Evolutionary conservation across 2,797 vertebrate species (phyloP).

Genomic region (Manis pentadactyla): DNA sequence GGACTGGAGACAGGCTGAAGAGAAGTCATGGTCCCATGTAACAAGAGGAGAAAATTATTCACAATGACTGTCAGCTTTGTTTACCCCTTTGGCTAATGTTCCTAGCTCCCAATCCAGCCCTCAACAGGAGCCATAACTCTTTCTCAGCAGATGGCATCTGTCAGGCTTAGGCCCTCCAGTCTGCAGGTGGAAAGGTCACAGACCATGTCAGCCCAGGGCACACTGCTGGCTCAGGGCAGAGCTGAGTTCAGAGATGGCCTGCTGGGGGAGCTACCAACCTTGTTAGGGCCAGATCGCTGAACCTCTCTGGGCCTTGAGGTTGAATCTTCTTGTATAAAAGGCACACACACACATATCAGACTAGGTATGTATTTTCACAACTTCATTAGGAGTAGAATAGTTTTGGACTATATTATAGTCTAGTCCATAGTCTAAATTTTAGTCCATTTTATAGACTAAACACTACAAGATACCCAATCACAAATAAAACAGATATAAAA

Average conservation of each 20-base stretch:
- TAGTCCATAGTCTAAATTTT: too few relatives aligned
- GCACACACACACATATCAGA: background rate
- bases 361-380: background rate
- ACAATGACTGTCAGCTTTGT: background rate
- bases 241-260: background rate
- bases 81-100: slow-evolving; percentile 41
- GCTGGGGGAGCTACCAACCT: background rate
- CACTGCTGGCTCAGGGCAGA: background rate
- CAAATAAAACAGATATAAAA: background rate
- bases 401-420: too few relatives aligned
- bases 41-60: slow-evolving; percentile 49
- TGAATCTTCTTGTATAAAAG: background rate
- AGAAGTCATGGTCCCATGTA: background rate
- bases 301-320: background rate
- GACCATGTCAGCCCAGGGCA: background rate
- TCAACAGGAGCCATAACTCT: background rate
- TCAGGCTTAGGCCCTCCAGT: background rate
- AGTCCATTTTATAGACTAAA: background rate
- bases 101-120: background rate
- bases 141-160: background rate
- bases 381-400: background rate
- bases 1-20: background rate
- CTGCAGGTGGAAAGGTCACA: background rate
- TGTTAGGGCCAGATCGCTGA: background rate
- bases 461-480: background rate